These are phyloP conservation scores for Petrocephalus microphthalmus DNA, from an alignment of 2,113 vertebrate genomes.

Conservation along the genomic window DNA sequence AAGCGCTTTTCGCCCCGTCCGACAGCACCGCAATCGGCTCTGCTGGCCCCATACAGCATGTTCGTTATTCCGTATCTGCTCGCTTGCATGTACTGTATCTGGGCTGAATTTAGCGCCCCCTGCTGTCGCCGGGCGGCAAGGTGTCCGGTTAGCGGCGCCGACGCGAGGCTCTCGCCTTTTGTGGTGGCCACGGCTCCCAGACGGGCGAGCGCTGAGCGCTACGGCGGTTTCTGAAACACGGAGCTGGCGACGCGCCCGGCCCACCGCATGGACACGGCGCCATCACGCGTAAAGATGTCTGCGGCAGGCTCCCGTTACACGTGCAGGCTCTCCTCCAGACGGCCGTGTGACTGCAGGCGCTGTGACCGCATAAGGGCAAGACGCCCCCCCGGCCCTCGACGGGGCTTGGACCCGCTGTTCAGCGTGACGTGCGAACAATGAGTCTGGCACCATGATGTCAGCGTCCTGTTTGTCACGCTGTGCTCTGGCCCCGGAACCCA, in stretches of 20 bases:
- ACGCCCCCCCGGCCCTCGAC: neutral
- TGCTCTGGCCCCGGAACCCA: conserved; percentile 41
- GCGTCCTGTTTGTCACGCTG: conserved; percentile 6
- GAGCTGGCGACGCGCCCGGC: neutral
- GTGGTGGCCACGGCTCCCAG: neutral
- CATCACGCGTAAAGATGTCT: neutral
- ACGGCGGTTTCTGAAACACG: neutral
- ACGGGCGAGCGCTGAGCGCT: neutral
- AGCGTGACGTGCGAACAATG: conserved; percentile 26
- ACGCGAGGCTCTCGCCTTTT: neutral
- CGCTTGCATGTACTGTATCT: neutral
- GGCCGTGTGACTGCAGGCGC: neutral
- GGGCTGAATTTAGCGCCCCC: neutral
- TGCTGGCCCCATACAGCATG: neutral
- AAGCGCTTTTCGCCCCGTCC: neutral
- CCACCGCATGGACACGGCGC: neutral
- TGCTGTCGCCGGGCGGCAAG: neutral
- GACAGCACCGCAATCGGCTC: neutral
- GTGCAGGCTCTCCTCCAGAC: neutral
- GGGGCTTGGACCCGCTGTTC: neutral
- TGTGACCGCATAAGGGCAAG: neutral
- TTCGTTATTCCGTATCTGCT: neutral
- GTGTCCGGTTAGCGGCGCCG: neutral
- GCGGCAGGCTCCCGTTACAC: neutral
- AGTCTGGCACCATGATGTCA: conserved; percentile 37